Base-by-base conservation (phyloP, 2,888 invertebrate genomes). In the Sphecodes monilicornis region DNA sequence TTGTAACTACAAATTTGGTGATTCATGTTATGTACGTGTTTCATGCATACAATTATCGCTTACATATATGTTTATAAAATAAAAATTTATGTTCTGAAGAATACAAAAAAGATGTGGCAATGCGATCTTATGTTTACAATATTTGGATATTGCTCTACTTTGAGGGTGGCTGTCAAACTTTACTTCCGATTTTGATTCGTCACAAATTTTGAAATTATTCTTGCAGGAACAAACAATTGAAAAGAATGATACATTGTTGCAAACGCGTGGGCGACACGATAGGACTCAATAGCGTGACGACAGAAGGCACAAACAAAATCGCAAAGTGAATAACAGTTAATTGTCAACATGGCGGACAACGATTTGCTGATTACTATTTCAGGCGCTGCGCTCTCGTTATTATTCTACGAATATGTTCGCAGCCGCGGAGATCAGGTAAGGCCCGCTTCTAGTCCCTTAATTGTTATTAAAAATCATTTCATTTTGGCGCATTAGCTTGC, bases 371-470 rank as follows among this genome's bases (percentile, higher is more conserved):
- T 94, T 73, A 94, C 93, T 29, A 94, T 94, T 87, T 96, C 96
- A 87, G 97, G 97, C 73, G 96, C 97, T 76, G 96, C 97, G 73
- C 95, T 97, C 91, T 97, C 97, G 5, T 96, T 97, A 93, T 94
- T 97, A 85, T 95, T 97, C 85, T 97, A 96, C 91, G 97, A 97
- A 95, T 97, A 97, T 94, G 95, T 96, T 77, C 96, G 96, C 93
- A 95, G 96, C 54, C 92, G 93, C 70, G 95, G 95, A 88, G 96
- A 96, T 92, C 97, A 97, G 96, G 97, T 96, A 94, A 91, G 79
- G 46, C 18, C 57, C 26, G 22, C 32, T 46, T 41, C 11, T 81
- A 16, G 0, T 36, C 11, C 3, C 26, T 70, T 70, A 3, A 10
- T 54, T 29, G 46, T 74, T 43, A 6, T 0, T 32, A 66, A 75